Evolutionary conservation across 2,113 vertebrate species (phyloP).

Genomic region (Burhinus oedicnemus): DNA sequence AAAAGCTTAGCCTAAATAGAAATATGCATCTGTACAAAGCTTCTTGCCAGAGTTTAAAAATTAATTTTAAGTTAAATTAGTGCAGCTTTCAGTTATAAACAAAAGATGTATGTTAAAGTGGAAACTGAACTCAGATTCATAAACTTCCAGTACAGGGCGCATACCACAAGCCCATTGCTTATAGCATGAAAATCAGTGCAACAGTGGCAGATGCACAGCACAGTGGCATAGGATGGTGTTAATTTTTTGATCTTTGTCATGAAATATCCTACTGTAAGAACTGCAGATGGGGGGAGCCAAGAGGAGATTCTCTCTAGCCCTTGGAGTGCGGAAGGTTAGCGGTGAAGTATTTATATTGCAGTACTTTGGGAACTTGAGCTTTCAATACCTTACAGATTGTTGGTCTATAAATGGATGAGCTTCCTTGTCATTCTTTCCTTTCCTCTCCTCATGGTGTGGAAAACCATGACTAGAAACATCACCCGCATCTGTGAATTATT

Average conservation of each 20-base stretch:
- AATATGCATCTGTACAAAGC: neutral
- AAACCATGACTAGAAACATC: neutral
- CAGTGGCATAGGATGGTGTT: neutral
- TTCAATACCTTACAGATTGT: neutral
- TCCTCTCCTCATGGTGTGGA: neutral
- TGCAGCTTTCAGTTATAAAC: neutral
- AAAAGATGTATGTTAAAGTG: neutral
- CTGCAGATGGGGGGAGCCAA: neutral
- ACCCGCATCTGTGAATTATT: neutral
- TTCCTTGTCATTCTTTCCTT: neutral
- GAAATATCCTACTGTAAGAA: neutral
- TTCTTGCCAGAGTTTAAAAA: conserved; percentile 1
- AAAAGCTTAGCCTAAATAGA: conserved; percentile 31
- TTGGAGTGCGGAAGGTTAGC: neutral
- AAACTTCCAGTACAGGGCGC: neutral
- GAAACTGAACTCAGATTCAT: neutral
- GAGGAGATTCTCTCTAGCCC: neutral
- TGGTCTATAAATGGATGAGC: neutral
- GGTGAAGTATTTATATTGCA: neutral
- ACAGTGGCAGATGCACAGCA: neutral
- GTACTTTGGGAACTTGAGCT: neutral
- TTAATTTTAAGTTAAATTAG: conserved; percentile 7
- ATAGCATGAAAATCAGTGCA: neutral
- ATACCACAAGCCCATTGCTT: neutral
- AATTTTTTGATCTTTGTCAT: neutral